A percentile compares a stretch with the other conserved stretches of the same genome.
Conservation (phyloP, 2,888 invertebrate genomes). For the Meganola albula region DNA sequence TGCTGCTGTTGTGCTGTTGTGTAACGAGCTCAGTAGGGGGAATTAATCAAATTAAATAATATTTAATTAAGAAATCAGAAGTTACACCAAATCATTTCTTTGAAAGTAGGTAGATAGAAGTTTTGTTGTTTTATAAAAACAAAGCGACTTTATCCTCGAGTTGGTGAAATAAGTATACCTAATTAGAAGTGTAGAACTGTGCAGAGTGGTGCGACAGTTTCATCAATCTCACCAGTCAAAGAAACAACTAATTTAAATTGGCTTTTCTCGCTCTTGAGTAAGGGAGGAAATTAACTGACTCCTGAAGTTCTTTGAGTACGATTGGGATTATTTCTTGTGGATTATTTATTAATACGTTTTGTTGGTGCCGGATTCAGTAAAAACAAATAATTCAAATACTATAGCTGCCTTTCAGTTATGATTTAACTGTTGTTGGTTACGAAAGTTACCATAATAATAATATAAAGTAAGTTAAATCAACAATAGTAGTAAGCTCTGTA, state of each 20-base stretch:
- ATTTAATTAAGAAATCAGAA: too few relatives aligned
- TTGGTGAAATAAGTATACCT: slow-evolving; percentile 22
- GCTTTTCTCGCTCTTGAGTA: slow-evolving; percentile 28
- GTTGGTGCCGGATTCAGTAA: too few relatives aligned
- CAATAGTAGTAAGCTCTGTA: too few relatives aligned
- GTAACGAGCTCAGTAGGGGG: slow-evolving; percentile 1
- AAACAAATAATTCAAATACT: too few relatives aligned
- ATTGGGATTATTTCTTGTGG: slow-evolving; percentile 20
- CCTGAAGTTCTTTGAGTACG: slow-evolving; percentile 34
- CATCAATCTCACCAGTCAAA: slow-evolving; percentile 42
- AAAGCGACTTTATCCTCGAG: slow-evolving; percentile 20
- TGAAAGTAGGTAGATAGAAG: slow-evolving; percentile 9
- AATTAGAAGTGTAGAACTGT: slow-evolving; percentile 26
- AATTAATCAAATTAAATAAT: too few relatives aligned
- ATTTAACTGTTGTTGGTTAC: too few relatives aligned
- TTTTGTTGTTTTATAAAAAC: slow-evolving; percentile 19
- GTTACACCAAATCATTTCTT: too few relatives aligned
- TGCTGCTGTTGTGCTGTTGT: slow-evolving; percentile 11
- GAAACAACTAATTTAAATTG: slow-evolving; percentile 42
- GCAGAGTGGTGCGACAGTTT: slow-evolving; percentile 36
- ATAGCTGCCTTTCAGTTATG: too few relatives aligned
- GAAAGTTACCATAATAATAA: too few relatives aligned
- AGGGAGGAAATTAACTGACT: slow-evolving; percentile 36
- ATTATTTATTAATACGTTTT: background rate
- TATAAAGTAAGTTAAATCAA: too few relatives aligned